A percentile compares a stretch with the other conserved stretches of the same genome.
These are phyloP conservation scores for Cranoglanis bouderius DNA, from an alignment of 2,113 vertebrate species.

Conservation along the genomic window DNA sequence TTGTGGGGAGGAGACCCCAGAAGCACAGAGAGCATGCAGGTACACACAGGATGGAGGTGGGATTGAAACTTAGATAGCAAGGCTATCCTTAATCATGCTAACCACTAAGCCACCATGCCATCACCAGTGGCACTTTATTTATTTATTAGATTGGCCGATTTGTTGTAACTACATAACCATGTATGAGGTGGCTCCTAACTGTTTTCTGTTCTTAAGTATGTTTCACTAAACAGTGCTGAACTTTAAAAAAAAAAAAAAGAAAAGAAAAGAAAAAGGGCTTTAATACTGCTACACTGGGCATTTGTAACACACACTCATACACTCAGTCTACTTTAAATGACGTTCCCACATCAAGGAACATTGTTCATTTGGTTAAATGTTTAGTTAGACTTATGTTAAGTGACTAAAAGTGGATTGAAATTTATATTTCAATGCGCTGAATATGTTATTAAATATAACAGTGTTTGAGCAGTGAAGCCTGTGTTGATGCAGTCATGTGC, in stretches of 20 bases:
- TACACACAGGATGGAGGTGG: no score
- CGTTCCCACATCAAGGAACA: neutral
- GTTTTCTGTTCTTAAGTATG: neutral
- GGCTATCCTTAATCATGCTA: no score
- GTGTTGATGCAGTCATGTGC: neutral
- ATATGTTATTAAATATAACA: neutral
- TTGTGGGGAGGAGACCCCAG: no score
- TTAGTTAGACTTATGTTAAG: neutral
- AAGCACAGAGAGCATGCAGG: no score
- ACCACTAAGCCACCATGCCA: no score
- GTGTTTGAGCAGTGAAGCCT: neutral
- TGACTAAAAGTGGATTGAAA: neutral
- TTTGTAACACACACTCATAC: neutral
- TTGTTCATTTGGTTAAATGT: neutral
- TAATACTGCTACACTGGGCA: no score
- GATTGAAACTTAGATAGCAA: no score
- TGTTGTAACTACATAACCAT: neutral
- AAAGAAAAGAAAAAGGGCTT: no score
- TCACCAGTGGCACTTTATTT: no score
- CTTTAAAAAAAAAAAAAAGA: no score
- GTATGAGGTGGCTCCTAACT: neutral
- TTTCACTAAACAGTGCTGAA: neutral
- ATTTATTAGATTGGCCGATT: no score
- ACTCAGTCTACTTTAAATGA: neutral
- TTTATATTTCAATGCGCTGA: neutral